These are phyloP conservation scores for Electrona antarctica DNA, from an alignment of 2,113 vertebrate genomes.

Conservation along the genomic window DNA sequence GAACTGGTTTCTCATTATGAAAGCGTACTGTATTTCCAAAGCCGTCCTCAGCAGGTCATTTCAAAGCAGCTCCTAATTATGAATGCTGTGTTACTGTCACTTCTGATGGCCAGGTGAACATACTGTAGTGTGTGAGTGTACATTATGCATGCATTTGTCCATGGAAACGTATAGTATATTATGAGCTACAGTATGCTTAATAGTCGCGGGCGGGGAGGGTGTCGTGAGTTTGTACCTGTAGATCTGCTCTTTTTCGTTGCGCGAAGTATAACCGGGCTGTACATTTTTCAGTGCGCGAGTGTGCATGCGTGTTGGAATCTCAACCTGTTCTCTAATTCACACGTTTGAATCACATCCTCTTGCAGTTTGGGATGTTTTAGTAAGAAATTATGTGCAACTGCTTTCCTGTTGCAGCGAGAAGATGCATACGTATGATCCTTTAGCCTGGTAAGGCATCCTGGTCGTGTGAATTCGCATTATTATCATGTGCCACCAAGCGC, in stretches of 20 bases:
- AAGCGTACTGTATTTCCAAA: slow-evolving; percentile 37
- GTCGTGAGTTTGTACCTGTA: not conserved
- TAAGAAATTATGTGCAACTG: slow-evolving; percentile 11
- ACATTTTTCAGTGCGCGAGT: no score
- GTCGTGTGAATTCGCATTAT: no score
- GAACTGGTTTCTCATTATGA: slow-evolving; percentile 47
- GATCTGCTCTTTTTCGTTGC: not conserved
- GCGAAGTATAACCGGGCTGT: no score
- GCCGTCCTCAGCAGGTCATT: slow-evolving; percentile 26
- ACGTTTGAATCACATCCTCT: slow-evolving; percentile 36
- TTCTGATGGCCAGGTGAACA: slow-evolving; percentile 23
- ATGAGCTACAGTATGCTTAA: not conserved
- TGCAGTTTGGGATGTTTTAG: slow-evolving; percentile 11
- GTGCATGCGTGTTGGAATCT: slow-evolving; percentile 9
- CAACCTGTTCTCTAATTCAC: slow-evolving; percentile 27
- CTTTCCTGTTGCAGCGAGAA: slow-evolving; percentile 9
- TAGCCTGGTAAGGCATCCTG: no score
- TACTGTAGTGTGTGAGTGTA: not conserved
- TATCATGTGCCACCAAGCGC: no score
- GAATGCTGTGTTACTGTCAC: slow-evolving; percentile 30
- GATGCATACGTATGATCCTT: no score
- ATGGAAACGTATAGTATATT: not conserved
- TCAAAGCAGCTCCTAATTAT: slow-evolving; percentile 46
- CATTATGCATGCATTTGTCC: not conserved
- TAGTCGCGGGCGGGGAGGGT: not conserved